A percentile compares a stretch with the other conserved stretches of the same genome.
These are phyloP conservation scores for Cataglyphis altisquamis DNA, from an alignment of 2,888 invertebrate genomes.

Conservation along the genomic window DNA sequence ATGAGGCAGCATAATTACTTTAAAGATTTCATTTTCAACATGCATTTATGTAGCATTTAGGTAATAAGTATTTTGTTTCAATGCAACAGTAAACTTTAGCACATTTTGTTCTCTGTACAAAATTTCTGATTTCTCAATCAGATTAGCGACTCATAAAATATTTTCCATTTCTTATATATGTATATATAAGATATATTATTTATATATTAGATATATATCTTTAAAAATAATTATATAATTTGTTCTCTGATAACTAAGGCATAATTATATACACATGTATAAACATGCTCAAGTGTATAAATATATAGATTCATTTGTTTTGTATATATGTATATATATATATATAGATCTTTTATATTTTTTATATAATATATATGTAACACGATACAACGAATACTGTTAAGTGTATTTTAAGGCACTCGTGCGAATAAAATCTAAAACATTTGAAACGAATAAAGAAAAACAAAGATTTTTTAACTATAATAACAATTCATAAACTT, in stretches of 20 bases:
- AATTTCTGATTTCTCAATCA: conserved; percentile 33
- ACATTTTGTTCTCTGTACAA: conserved; percentile 40
- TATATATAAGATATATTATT: background rate
- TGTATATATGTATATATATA: conserved; percentile 49
- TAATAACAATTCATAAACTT: conserved; percentile 69
- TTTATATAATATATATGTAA: conserved; percentile 63
- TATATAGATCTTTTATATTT: conserved; percentile 56
- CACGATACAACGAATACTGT: conserved; percentile 78
- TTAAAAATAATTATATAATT: conserved; percentile 41
- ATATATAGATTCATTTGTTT: conserved; percentile 50
- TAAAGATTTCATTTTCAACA: conserved; percentile 7
- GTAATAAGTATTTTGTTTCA: conserved; percentile 29
- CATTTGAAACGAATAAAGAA: conserved; percentile 66
- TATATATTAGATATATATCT: conserved; percentile 15
- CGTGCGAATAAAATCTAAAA: conserved; percentile 81
- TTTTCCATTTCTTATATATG: conserved; percentile 26
- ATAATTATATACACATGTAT: conserved; percentile 51
- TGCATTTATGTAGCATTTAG: background rate
- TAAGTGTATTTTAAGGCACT: conserved; percentile 83
- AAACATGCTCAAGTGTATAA: conserved; percentile 53
- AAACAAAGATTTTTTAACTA: conserved; percentile 68
- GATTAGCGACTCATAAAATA: conserved; percentile 31
- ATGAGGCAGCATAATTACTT: conserved; percentile 20
- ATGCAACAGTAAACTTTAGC: conserved; percentile 37
- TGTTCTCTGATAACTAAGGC: conserved; percentile 31